These are phyloP conservation scores for Okapia johnstoni DNA, from an alignment of 2,113 vertebrate genomes.

Conservation along the genomic window DNA sequence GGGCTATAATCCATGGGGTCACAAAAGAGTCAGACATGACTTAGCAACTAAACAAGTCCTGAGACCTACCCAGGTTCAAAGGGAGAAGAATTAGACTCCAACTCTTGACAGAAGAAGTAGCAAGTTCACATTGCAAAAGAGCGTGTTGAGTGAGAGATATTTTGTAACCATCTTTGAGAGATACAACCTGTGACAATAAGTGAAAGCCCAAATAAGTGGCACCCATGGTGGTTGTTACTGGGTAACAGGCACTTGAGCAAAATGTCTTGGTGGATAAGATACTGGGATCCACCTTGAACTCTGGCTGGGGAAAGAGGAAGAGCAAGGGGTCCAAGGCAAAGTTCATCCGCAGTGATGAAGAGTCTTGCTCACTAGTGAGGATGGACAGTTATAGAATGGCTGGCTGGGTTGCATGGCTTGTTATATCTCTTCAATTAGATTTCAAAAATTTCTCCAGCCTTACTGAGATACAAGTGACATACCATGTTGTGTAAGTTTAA, in stretches of 20 bases:
- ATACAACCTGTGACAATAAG: neutral
- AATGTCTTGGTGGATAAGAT: neutral
- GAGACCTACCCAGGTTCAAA: neutral
- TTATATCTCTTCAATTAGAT: neutral
- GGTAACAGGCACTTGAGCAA: neutral
- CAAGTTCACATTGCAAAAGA: neutral
- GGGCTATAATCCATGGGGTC: neutral
- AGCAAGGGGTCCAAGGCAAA: no score
- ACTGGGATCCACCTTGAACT: neutral
- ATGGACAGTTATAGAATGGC: no score
- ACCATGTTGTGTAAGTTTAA: neutral
- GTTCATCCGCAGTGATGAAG: neutral
- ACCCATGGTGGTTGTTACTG: neutral
- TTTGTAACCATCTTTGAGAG: neutral
- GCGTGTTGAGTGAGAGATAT: fast-evolving
- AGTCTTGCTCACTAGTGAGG: neutral
- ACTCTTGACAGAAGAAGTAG: neutral
- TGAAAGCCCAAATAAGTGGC: neutral
- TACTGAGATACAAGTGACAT: neutral
- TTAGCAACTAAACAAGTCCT: neutral
- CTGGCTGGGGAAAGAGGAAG: neutral
- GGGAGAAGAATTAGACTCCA: neutral
- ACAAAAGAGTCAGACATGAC: neutral
- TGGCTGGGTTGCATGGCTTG: neutral
- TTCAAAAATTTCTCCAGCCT: neutral